Percentiles rank a stretch among this genome's conserved stretches.
Conservation (phyloP, 2,113 vertebrate species). For the Pitta sordida region DNA sequence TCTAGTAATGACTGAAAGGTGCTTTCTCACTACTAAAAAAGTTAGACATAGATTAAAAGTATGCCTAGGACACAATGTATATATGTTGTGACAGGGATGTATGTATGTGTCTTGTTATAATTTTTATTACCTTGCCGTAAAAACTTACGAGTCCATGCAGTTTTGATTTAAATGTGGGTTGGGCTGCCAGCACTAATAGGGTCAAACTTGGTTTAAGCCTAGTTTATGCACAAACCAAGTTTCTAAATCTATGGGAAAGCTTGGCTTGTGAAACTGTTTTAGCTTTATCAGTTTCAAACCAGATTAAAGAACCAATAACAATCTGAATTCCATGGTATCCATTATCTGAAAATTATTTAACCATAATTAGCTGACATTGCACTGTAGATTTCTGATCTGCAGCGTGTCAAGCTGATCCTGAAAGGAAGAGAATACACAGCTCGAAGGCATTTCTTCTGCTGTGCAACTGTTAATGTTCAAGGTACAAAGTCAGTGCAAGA, state of each 20-base stretch:
- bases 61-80: neutral
- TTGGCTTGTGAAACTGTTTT: neutral
- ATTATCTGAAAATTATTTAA: neutral
- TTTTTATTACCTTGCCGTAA: conserved; percentile 23
- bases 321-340: neutral
- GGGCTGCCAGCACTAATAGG: neutral
- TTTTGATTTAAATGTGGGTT: neutral
- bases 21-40: conserved; percentile 55
- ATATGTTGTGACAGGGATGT: neutral
- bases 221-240: neutral
- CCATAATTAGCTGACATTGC: neutral
- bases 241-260: neutral
- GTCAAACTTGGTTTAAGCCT: neutral
- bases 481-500: neutral
- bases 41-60: conserved; percentile 1
- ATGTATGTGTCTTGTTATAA: neutral
- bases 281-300: neutral
- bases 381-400: neutral
- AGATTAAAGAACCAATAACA: neutral
- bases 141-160: neutral
- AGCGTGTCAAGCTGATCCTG: neutral
- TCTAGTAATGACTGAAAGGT: conserved; percentile 46
- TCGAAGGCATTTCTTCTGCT: neutral
- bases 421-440: neutral
- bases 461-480: neutral